Evolutionary conservation across 1,140 invertebrate genomes (phyloP), one percentile per base, ranked within the genome.

Genomic region (Drosophila nigrodunni): DNA sequence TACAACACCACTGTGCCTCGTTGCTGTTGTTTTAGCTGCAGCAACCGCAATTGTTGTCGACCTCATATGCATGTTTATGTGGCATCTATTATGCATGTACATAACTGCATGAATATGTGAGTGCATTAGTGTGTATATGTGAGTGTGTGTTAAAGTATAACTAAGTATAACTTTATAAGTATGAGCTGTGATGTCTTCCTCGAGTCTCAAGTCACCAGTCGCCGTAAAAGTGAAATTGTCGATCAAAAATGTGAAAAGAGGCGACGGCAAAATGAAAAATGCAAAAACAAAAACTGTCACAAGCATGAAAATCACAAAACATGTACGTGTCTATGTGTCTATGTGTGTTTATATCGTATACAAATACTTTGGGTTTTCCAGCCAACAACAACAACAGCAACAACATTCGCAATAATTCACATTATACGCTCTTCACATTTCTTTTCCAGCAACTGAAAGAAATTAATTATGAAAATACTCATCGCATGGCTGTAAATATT

Each of bases 221-320:
- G 3, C 25, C 25, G 67, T 39, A 88, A 88, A 88, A 88, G 85
- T 88, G 85, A 88, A 88, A 88, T 89, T 88, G 85, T 88, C 85
- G 85, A 88, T 88, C 82, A 83, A 89, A 81, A 58, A 78, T 60
- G 60, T 58, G 52, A 55, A 77, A 61, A 77, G 61, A 72, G 65
- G 49, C 52, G 76, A 60, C 55, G 76, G 65, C 55, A 70, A 70
- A 70, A 74, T 44, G 73, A 54, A 74, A 75, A 68, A 82, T 44
- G 73, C 59, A 74, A 75, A 68, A 82, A 82, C 76, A 82, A 86
- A 81, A 87, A 81, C 59, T 73, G 77, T 76, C 74, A 76, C 77
- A 78, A 57, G 54, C 67, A 39, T 74, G 49, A 74, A 74, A 74
- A 74, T 55, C 61, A 50, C 54, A 68, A 34, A 11, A 60, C 41